phyloP scores from a whole-genome alignment of 2,113 vertebrate genomes.

The Quiscalus mexicanus region DNA sequence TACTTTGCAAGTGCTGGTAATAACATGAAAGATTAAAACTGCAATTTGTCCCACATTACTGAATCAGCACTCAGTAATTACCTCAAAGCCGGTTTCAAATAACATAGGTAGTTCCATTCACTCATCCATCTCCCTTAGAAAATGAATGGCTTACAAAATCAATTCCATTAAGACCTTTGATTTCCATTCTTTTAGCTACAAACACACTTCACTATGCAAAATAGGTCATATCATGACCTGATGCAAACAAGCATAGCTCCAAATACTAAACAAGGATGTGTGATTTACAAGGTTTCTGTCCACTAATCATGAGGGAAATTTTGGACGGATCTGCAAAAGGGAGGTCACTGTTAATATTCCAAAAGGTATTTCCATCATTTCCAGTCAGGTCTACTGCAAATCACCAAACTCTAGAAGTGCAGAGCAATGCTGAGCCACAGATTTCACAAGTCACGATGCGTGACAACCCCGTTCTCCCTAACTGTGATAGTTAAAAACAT shows the following conservation, averaged over 20 bases:
- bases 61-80: neutral
- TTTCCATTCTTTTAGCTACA: neutral
- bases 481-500: neutral
- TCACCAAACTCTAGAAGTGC: neutral
- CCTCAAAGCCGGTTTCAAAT: neutral
- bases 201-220: neutral
- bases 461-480: neutral
- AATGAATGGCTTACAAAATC: neutral
- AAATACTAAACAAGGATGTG: neutral
- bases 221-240: neutral
- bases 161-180: neutral
- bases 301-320: neutral
- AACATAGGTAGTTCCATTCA: neutral
- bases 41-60: neutral
- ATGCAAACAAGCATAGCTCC: neutral
- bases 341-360: neutral
- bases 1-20: neutral
- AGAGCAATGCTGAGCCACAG: neutral
- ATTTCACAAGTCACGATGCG: neutral
- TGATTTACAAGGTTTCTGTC: neutral
- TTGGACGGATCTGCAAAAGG: neutral
- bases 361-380: neutral
- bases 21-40: neutral
- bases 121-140: neutral
- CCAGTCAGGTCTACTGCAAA: neutral